Evolutionary conservation across 2,797 vertebrate species (phyloP).

Genomic region (Siniperca scherzeri): DNA sequence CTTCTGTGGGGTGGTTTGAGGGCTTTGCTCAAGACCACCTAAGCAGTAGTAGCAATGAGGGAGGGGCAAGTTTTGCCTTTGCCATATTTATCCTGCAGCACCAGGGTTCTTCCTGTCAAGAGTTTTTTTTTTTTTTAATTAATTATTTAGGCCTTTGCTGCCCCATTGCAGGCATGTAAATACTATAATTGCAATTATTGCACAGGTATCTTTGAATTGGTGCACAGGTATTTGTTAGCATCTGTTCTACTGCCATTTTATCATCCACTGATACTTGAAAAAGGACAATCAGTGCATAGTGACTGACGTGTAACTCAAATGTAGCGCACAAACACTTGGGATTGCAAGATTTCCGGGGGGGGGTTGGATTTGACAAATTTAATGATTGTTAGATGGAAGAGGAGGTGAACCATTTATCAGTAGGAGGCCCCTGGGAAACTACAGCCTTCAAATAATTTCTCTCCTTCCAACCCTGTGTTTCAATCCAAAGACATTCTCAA

Average conservation of each 20-base stretch:
- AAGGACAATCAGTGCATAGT: conserved; percentile 16
- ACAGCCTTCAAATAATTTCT: conserved; percentile 27
- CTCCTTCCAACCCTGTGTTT: conserved; percentile 22
- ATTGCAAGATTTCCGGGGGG: conserved; percentile 21
- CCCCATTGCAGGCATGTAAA: not conserved
- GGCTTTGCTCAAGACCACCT: not conserved
- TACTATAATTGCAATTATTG: not conserved
- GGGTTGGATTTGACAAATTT: conserved; percentile 53
- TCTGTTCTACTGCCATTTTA: not conserved
- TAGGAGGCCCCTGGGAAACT: conserved; percentile 36
- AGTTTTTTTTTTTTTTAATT: too few species aligned
- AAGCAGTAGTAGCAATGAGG: not conserved
- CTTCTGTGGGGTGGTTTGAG: not conserved
- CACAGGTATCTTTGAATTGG: not conserved
- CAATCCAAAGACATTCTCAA: conserved; percentile 37
- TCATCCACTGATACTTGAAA: conserved; percentile 38
- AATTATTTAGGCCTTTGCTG: not conserved
- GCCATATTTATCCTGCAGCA: not conserved
- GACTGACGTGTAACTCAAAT: conserved; percentile 30
- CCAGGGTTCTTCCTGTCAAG: too few species aligned
- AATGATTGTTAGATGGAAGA: conserved; percentile 60
- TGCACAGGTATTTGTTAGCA: conserved; percentile 6
- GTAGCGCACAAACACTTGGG: conserved; percentile 39
- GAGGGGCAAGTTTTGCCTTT: not conserved
- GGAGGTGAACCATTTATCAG: conserved; percentile 54